Base-by-base conservation (phyloP, 2,113 vertebrate species). In the Pachycephala philippinensis region DNA sequence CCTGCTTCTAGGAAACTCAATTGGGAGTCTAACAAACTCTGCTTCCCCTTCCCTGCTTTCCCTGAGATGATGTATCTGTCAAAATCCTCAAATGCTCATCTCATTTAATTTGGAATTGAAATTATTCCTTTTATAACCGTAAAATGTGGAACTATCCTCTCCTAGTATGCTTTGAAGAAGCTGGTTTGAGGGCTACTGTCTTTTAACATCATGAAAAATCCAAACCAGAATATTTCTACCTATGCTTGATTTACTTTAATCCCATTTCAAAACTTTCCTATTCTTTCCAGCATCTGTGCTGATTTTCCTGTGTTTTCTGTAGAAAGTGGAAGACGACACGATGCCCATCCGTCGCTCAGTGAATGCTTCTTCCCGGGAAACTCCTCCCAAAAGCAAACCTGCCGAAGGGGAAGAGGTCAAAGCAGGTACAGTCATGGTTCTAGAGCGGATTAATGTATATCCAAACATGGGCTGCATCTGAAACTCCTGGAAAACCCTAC, bases 301-400 rank as follows among this genome's bases (percentile, higher is more conserved):
- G 96, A 95, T 89, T 83, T 92, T 72, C 31, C 6, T 74, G 5
- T 89, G 15, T 23, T 95, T 93, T 89, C 88, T 75, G 30, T 69
- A 98, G 98, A 98, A 98, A 69, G 97, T 60, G 53, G 98, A 98
- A 82, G 98, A 98, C 81, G 95, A 93, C 97, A 96, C 98, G 47
- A 99, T 99, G 99, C 99, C 99, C 5, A 99, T 99, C 97, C 99
- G 99, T 45, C 98, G 99, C 95, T 97, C 98, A 24, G 98, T 99
- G 93, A 99, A 98, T 50, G 97, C 98, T 71, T 98, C 99, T 18
- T 97, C 98, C 65, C 98, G 98, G 97, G 99, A 99, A 98, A 99
- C 98, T 65, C 97, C 98, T 63, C 98, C 98, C 93, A 98, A 98
- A 88, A 98, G 98, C 89, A 98, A 99, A 88, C 96, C 98, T 93